Base-by-base conservation (phyloP, 2,113 vertebrate genomes). In the Triplophysa dalaica region DNA sequence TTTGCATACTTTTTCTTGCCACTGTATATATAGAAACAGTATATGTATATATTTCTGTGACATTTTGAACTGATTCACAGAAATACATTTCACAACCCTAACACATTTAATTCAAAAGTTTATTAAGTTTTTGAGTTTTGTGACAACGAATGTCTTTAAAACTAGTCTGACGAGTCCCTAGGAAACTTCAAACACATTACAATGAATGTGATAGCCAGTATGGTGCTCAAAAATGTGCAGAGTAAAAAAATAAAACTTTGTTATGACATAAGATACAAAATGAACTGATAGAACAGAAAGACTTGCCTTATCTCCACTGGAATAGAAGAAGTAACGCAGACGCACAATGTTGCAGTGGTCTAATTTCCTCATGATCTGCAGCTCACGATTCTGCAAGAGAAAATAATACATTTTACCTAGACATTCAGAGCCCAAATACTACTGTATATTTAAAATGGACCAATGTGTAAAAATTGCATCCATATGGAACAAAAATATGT, bases 261-360 rank as follows among this genome's bases (percentile, higher is more conserved):
- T 56, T 72, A 26, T 72, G 38, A 24, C 4, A 3, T 16, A 54
- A 70, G 68, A 56, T 29, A n/a, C 19, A 56, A 70, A 50, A 74
- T 60, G 33, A 74, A 74, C n/a, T 16, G 56, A 43, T 24, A 45
- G 33, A 38, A 13, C 17, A 41, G 13, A 62, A 12, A 72, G 17
- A 82, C 94, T 91, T 90, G 97, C 98, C 97, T 99, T 99, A 82
- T 99, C 98, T 91, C 98, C 98, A 76, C 97, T 99, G 33, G 97
- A 99, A 93, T 99, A 99, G 93, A 99, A 99, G 94, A 98, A 99
- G 89, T 98, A 99, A 84, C 98, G 96, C 90, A 99, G 95, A 84
- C 98, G 94, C 83, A 99, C 98, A 72, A 99, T 99, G 91, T 99
- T 99, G 94, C 98, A 99, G 88, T 99, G 98, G 93, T 99, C 98